A percentile compares a stretch with the other conserved stretches of the same genome.
Conservation (phyloP, 2,113 vertebrate genomes). For the Promerops cafer region DNA sequence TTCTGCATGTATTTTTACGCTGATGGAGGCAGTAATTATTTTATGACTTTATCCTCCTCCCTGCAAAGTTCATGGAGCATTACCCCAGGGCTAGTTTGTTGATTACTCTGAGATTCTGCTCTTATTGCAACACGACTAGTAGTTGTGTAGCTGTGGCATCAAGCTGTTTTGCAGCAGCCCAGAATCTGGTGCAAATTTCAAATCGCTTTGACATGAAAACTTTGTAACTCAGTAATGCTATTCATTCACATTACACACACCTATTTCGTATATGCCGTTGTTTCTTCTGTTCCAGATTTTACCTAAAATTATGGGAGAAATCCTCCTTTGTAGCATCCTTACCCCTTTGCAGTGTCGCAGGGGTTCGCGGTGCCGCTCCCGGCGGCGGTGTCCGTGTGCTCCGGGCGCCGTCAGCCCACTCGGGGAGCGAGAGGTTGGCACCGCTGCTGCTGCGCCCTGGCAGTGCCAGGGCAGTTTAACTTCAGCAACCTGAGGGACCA, state of each 20-base stretch:
- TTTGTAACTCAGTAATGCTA: neutral
- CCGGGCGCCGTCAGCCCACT: neutral
- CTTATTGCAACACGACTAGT: neutral
- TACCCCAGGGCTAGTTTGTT: neutral
- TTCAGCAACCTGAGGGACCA: constrained; percentile 46
- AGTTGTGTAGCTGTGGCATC: neutral
- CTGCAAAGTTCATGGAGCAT: neutral
- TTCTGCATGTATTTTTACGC: neutral
- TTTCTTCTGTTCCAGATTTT: neutral
- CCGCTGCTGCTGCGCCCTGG: neutral
- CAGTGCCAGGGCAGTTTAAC: constrained; percentile 47
- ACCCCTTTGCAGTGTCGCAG: accelerated
- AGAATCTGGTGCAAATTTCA: neutral
- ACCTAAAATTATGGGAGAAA: neutral
- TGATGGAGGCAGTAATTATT: neutral
- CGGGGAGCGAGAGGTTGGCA: neutral
- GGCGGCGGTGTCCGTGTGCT: accelerated
- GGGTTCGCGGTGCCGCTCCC: accelerated
- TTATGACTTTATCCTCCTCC: neutral
- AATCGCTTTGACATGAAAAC: neutral
- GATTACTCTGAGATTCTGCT: neutral
- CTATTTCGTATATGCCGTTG: neutral
- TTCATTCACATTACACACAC: neutral
- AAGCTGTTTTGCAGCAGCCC: neutral
- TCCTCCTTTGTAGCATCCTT: neutral